A percentile compares a stretch with the other conserved stretches of the same genome.
Evolutionary conservation across 2,888 invertebrate genomes (phyloP).

Genomic region (Augochlorella aurata): DNA sequence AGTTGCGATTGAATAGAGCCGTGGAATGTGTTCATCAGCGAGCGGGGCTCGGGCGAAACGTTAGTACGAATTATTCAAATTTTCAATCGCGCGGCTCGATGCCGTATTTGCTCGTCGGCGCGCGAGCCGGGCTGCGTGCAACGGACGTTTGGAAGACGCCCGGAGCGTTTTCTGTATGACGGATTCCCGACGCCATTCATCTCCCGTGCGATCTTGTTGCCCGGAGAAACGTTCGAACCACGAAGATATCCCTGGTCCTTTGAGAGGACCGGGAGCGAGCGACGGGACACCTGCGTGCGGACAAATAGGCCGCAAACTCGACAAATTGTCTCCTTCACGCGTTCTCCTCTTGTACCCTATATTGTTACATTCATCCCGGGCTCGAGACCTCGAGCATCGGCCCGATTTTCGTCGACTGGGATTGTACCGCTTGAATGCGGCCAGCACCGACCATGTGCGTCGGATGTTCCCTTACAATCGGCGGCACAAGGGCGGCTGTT

Average conservation of each 20-base stretch:
- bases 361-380: neutral
- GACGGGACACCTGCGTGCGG: constrained; percentile 53
- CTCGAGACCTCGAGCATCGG: neutral
- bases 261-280: constrained; percentile 45
- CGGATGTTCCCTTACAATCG: too few relatives aligned
- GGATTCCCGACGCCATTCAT: constrained; percentile 68
- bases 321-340: constrained; percentile 52
- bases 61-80: constrained; percentile 52
- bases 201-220: constrained; percentile 65
- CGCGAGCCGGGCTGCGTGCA: constrained; percentile 56
- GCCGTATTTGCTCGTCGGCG: constrained; percentile 32
- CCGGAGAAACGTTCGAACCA: constrained; percentile 56
- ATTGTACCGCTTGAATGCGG: too few relatives aligned
- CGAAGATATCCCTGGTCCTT: constrained; percentile 45
- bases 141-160: constrained; percentile 49
- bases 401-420: neutral
- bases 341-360: neutral
- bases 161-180: constrained; percentile 62
- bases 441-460: too few relatives aligned
- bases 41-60: constrained; percentile 6
- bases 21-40: neutral
- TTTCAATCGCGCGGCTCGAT: constrained; percentile 33
- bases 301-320: constrained; percentile 45
- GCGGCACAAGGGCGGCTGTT: too few relatives aligned
- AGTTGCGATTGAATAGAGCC: neutral